Evolutionary conservation across 2,113 vertebrate species (phyloP).

Genomic region (Pomatostomus ruficeps): DNA sequence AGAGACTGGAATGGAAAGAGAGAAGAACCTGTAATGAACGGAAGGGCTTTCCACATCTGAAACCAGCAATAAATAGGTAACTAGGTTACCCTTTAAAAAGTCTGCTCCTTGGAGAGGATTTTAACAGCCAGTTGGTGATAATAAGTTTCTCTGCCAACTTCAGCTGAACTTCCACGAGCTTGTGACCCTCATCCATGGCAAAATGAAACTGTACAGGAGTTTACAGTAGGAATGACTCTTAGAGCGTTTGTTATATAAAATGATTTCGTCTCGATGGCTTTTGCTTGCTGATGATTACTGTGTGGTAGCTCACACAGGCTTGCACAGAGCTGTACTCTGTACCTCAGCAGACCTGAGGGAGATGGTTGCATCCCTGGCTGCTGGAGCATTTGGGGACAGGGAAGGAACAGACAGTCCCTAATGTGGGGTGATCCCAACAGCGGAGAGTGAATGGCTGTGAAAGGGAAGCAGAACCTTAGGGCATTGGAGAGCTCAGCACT

Average conservation of each 20-base stretch:
- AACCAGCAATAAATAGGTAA: neutral
- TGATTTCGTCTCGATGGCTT: fast-evolving
- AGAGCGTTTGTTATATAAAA: neutral
- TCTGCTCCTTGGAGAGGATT: neutral
- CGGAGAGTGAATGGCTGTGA: neutral
- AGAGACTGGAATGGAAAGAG: neutral
- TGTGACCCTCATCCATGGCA: neutral
- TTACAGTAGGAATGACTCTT: neutral
- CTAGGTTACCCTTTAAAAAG: neutral
- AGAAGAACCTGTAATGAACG: neutral
- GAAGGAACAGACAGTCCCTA: neutral
- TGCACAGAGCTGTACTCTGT: neutral
- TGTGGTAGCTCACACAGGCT: neutral
- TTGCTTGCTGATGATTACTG: neutral
- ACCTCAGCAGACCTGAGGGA: neutral
- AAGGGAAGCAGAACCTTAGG: neutral
- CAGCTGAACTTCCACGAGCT: neutral
- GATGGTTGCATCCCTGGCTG: neutral
- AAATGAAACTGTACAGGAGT: neutral
- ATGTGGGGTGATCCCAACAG: neutral
- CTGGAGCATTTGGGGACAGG: neutral
- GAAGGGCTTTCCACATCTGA: neutral
- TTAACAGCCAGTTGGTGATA: neutral
- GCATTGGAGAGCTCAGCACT: neutral
- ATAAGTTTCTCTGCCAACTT: neutral